A percentile compares a stretch with the other conserved stretches of the same genome.
Conservation (phyloP, 2,888 invertebrate species). For the Yponomeuta plumbellus region DNA sequence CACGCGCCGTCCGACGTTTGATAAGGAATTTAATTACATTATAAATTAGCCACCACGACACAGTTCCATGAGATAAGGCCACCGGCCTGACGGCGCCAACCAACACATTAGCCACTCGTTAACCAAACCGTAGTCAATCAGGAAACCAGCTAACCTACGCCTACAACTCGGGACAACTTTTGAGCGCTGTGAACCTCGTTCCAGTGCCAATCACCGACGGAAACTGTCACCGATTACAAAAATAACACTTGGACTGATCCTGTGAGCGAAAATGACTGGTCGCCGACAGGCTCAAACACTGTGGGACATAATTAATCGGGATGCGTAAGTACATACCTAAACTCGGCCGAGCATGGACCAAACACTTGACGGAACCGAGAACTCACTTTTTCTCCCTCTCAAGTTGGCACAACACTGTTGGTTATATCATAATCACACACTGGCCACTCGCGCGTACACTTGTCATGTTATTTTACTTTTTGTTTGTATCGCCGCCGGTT, state of each 20-base stretch:
- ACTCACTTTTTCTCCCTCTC: not conserved
- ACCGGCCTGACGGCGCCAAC: slow-evolving; percentile 33
- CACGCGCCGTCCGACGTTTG: slow-evolving; percentile 46
- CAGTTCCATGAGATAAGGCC: slow-evolving; percentile 55
- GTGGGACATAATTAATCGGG: slow-evolving; percentile 69
- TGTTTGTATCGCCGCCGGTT: slow-evolving; percentile 65
- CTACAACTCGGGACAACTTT: slow-evolving; percentile 26
- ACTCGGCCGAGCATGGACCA: slow-evolving; percentile 57
- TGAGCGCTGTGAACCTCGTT: slow-evolving; percentile 23
- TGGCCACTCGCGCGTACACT: slow-evolving; percentile 71
- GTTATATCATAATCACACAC: slow-evolving; percentile 38
- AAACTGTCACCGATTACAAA: slow-evolving; percentile 50
- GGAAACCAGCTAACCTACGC: slow-evolving; percentile 8
- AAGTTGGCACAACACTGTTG: slow-evolving; percentile 59
- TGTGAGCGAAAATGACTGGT: slow-evolving; percentile 56
- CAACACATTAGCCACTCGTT: not conserved
- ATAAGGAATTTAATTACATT: slow-evolving; percentile 69
- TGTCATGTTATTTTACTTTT: slow-evolving; percentile 69
- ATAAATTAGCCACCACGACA: slow-evolving; percentile 63
- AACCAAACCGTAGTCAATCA: not conserved
- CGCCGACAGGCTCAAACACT: slow-evolving; percentile 57
- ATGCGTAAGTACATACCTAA: slow-evolving; percentile 60
- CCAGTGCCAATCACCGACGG: slow-evolving; percentile 23
- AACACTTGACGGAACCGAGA: slow-evolving; percentile 32
- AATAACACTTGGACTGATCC: slow-evolving; percentile 41